phyloP scores from a whole-genome alignment of 2,888 invertebrate genomes.

The Entomobrya multifasciata region DNA sequence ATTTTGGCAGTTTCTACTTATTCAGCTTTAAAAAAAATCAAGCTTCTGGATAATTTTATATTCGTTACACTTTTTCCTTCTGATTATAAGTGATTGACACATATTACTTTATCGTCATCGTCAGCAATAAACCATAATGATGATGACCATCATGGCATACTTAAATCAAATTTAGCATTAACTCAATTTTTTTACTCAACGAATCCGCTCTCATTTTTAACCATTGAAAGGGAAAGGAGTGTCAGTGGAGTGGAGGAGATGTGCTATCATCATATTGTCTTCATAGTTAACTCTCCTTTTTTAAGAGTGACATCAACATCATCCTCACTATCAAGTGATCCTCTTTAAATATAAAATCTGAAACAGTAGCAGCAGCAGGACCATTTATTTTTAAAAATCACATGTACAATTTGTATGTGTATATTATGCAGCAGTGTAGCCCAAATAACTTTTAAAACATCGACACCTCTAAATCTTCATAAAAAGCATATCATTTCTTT shows the following conservation, averaged over 20 bases:
- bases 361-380: no score
- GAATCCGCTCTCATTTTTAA: conserved; percentile 4
- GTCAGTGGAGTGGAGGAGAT: background rate
- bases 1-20: background rate
- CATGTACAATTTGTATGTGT: no score
- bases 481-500: conserved; percentile 6
- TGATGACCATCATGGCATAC: conserved; percentile 39
- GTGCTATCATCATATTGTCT: background rate
- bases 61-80: conserved; percentile 35
- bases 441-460: no score
- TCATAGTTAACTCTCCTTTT: background rate
- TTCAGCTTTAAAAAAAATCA: background rate
- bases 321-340: background rate
- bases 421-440: no score
- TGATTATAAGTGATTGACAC: conserved; percentile 49
- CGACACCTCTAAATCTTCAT: background rate
- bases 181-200: background rate
- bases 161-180: conserved; percentile 34
- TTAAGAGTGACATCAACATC: background rate
- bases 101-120: conserved; percentile 51
- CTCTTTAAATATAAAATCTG: background rate
- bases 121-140: conserved; percentile 11
- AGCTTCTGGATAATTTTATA: conserved; percentile 14
- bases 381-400: no score
- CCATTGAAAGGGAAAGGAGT: conserved; percentile 13